Evolutionary conservation across 1,140 invertebrate species (phyloP).

Genomic region (Drosophila jambulina): DNA sequence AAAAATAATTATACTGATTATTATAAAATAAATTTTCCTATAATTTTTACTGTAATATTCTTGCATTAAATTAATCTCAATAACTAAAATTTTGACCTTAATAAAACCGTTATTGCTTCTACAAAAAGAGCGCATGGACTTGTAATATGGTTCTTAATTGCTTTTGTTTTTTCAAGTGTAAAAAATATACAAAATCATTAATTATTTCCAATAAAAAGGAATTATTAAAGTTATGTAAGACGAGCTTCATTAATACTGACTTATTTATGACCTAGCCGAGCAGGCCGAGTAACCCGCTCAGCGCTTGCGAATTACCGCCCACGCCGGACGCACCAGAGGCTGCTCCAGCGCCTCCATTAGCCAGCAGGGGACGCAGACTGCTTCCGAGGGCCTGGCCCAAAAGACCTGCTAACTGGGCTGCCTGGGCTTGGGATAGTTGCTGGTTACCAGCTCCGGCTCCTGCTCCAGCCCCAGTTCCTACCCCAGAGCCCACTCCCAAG

Average conservation of each 20-base stretch:
- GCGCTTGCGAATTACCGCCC: slow-evolving; percentile 51
- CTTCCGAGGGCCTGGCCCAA: slow-evolving; percentile 69
- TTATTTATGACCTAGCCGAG: slow-evolving; percentile 37
- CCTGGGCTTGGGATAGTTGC: slow-evolving; percentile 53
- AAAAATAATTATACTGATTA: no score
- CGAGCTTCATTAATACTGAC: slow-evolving; percentile 23
- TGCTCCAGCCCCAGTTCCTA: neutral
- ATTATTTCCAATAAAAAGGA: neutral
- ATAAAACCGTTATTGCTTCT: no score
- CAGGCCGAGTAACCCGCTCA: slow-evolving; percentile 51
- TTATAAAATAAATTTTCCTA: no score
- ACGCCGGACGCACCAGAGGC: slow-evolving; percentile 2
- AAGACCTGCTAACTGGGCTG: slow-evolving; percentile 63
- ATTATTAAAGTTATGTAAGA: neutral
- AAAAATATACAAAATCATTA: no score
- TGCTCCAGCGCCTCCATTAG: slow-evolving; percentile 51
- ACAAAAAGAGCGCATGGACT: no score
- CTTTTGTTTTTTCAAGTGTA: no score
- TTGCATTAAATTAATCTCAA: no score
- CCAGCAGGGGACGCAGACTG: slow-evolving; percentile 62
- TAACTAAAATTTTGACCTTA: no score
- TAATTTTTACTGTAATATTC: no score
- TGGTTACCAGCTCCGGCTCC: slow-evolving; percentile 23
- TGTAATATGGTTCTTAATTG: no score
- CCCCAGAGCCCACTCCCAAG: slow-evolving; percentile 1